Evolutionary conservation across 2,797 vertebrate genomes (phyloP).

Genomic region (Emydoidea blandingii): DNA sequence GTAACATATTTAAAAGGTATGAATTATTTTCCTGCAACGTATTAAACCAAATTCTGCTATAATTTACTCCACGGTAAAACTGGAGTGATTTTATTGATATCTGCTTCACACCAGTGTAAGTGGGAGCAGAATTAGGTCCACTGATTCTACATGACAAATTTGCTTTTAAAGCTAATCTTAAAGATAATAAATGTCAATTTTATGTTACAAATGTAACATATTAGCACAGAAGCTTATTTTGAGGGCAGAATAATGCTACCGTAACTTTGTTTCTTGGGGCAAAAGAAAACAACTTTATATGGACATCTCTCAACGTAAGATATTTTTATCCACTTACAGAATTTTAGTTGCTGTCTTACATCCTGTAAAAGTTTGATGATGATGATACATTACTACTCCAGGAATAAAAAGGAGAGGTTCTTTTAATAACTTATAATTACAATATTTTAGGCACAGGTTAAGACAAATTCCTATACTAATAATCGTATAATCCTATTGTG

Average conservation of each 20-base stretch:
- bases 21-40: fast-evolving
- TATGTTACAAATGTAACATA: neutral
- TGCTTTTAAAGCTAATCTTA: neutral
- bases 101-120: neutral
- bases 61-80: neutral
- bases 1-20: neutral
- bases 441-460: neutral
- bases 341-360: neutral
- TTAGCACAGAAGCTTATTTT: neutral
- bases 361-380: neutral
- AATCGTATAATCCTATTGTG: neutral
- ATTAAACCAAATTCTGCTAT: neutral
- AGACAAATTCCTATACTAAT: neutral
- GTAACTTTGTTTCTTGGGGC: neutral
- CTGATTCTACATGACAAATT: neutral
- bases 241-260: neutral
- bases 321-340: neutral
- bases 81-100: neutral
- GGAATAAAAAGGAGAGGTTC: neutral
- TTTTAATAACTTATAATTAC: neutral
- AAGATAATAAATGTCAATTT: neutral
- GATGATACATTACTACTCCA: neutral
- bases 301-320: neutral
- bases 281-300: neutral
- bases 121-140: neutral